phyloP scores from a whole-genome alignment of 2,888 invertebrate species.

The Ceriagrion tenellum region DNA sequence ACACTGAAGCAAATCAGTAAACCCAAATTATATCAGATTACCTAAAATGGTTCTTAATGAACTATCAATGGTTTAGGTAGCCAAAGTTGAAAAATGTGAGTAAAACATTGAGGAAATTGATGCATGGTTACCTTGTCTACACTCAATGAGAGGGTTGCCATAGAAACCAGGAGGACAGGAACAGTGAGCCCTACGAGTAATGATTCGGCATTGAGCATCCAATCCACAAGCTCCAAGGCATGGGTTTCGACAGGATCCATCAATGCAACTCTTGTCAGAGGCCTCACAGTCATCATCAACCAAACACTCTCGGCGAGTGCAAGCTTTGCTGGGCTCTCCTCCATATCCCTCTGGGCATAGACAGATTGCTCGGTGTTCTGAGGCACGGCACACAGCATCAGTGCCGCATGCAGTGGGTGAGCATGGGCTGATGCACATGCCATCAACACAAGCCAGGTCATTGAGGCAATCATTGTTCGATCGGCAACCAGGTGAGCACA shows the following conservation, averaged over 20 bases:
- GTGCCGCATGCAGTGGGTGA: constrained; percentile 84
- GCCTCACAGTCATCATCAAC: constrained; percentile 87
- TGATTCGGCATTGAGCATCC: constrained; percentile 91
- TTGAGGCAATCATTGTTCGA: constrained; percentile 89
- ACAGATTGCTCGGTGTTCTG: constrained; percentile 91
- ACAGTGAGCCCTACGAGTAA: constrained; percentile 87
- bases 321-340: constrained; percentile 88
- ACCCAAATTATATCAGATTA: neutral
- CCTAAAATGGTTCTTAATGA: neutral
- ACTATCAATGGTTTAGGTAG: neutral
- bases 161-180: constrained; percentile 87
- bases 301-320: constrained; percentile 88
- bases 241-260: constrained; percentile 89
- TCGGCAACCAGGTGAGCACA: constrained; percentile 90
- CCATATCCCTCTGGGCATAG: constrained; percentile 92
- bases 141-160: constrained; percentile 86
- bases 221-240: constrained; percentile 90
- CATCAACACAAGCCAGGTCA: constrained; percentile 86
- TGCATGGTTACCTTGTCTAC: constrained; percentile 80
- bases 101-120: neutral
- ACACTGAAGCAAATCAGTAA: too few species aligned
- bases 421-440: constrained; percentile 84
- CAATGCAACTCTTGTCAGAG: constrained; percentile 85
- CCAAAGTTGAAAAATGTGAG: neutral
- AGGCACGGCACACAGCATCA: constrained; percentile 88